Evolutionary conservation across 1,140 invertebrate species (phyloP).

Genomic region (Brachionus manjavacas): DNA sequence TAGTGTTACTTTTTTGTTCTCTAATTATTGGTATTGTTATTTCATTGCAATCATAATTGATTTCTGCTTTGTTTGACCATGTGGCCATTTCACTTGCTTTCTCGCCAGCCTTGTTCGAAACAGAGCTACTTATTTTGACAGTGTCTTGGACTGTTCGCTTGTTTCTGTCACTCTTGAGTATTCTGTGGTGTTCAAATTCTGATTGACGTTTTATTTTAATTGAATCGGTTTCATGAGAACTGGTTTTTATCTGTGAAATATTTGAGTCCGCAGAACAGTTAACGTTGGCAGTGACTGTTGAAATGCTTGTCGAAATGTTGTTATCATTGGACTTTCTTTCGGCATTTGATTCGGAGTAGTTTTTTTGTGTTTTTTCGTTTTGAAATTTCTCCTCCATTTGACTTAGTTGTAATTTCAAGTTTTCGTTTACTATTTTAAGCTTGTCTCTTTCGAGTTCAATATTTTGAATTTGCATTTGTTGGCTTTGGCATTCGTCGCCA

Average conservation of each 20-base stretch:
- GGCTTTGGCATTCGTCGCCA: neutral
- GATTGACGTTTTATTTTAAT: neutral
- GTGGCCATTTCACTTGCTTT: neutral
- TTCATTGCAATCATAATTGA: slow-evolving; percentile 3
- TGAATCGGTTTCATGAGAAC: neutral
- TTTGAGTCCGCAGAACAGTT: neutral
- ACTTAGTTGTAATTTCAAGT: neutral
- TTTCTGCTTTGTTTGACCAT: neutral
- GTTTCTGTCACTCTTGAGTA: neutral
- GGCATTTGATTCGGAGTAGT: neutral
- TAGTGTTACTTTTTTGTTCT: neutral
- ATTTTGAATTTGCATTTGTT: neutral
- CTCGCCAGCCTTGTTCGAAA: neutral
- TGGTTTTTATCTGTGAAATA: slow-evolving; percentile 11
- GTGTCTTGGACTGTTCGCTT: neutral
- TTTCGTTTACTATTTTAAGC: neutral
- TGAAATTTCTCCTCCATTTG: slow-evolving; percentile 23
- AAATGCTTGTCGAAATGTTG: neutral
- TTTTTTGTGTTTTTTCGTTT: neutral
- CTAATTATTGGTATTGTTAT: slow-evolving; percentile 13
- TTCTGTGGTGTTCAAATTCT: slow-evolving; percentile 23
- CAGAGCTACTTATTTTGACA: neutral
- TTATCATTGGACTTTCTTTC: neutral
- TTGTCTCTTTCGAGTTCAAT: neutral
- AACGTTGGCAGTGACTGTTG: neutral